Conservation (phyloP, 2,797 vertebrate species). For the Spea hammondii region DNA sequence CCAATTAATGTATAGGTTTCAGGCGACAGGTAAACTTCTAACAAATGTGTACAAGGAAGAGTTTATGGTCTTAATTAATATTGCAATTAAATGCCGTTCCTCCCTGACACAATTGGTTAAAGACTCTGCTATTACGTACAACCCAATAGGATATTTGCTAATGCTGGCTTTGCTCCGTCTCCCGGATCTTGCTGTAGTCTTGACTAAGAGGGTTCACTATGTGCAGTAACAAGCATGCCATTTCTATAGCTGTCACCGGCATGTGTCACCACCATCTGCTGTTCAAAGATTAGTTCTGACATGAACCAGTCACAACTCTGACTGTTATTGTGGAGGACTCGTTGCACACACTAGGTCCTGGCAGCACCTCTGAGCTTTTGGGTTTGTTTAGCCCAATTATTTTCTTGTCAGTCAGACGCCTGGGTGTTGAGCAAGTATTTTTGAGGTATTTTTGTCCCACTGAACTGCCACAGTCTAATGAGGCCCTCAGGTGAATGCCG, state of each 20-base stretch:
- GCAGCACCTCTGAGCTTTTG: slow-evolving; percentile 64
- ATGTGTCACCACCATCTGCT: slow-evolving; percentile 55
- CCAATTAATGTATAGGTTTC: too few species aligned
- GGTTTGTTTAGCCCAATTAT: slow-evolving; percentile 84
- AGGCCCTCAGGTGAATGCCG: slow-evolving; percentile 77
- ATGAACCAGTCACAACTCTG: slow-evolving; percentile 63
- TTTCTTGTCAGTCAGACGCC: slow-evolving; percentile 74
- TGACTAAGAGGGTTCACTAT: slow-evolving; percentile 38
- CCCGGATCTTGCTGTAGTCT: slow-evolving; percentile 4
- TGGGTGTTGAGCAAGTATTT: slow-evolving; percentile 58
- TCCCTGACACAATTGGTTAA: too few species aligned
- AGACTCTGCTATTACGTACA: not conserved
- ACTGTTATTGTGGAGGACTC: slow-evolving; percentile 67
- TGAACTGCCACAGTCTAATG: slow-evolving; percentile 70
- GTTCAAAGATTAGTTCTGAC: slow-evolving; percentile 75
- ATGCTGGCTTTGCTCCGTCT: slow-evolving; percentile 20
- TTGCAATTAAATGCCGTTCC: too few species aligned
- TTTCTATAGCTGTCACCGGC: slow-evolving; percentile 64
- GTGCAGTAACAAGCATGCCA: slow-evolving; percentile 57
- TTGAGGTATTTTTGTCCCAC: slow-evolving; percentile 65
- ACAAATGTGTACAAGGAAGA: too few species aligned
- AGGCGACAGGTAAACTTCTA: too few species aligned
- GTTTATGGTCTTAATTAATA: too few species aligned
- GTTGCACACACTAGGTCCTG: slow-evolving; percentile 50
- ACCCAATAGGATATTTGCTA: not conserved